Evolutionary conservation across 1,140 invertebrate genomes (phyloP), one percentile per base, ranked within the genome.

Genomic region (Formica selysi): DNA sequence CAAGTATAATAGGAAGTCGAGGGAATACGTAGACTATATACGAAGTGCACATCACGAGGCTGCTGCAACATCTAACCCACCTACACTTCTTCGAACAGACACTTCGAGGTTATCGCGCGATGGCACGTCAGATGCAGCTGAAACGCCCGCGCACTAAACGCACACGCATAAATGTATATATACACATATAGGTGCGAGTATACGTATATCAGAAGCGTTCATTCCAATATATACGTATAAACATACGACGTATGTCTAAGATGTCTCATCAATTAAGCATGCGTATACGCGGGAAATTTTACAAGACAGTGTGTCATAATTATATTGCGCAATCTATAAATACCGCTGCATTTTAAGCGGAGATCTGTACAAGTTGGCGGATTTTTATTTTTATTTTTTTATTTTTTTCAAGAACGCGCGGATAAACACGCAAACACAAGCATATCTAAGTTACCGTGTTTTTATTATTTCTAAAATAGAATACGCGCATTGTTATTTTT

Each of bases 101-200:
- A 51, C 73, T 88, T 64, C 65, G 89, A 86, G 86, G 76, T 90
- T 90, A 90, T 86, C 89, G 85, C 78, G 84, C 87, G 86, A 86
- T 80, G 88, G 84, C 84, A 87, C 86, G 83, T 74, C 86, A 78
- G 83, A 81, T 76, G 70, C 84, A 70, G 65, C 44, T 54, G 85
- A 5, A 59, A 78, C 65, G 57, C 29, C 54, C 54, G 51, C 44
- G 73, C n/a, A 57, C 36, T 19, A n/a, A n/a, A 57, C 22, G 22
- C 22, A 22, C 22, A 59, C 54, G 81, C 51, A 70, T 13, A 51
- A 51, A 8, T 51, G 48, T 19, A 16, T 3, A 1, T 0, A 22
- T 19, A 5, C 48, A 51, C 48, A n/a, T 19, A 54, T 38, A 29
- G 51, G 16, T 7, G 3, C 36, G 5, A 2, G 10, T 32, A 64